Base-by-base conservation (phyloP, 2,113 vertebrate species). In the Rhea americana region DNA sequence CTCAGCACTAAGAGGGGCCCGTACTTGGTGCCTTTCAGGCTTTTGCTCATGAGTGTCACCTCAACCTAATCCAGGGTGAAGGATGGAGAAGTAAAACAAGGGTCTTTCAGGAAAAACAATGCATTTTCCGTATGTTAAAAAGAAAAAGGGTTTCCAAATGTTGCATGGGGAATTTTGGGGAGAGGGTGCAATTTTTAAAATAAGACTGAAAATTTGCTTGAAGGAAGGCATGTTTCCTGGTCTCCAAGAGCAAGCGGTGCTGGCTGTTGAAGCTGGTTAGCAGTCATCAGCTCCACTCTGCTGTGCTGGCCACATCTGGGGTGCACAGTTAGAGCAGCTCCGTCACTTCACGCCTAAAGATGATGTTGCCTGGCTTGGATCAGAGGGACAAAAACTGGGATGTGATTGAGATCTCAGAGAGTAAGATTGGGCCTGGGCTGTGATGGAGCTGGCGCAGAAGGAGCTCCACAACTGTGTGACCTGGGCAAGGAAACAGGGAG, bases 271-370 rank as follows among this genome's bases (percentile, higher is more conserved):
- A 28, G 48, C 37, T 59, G 59, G 45, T 35, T 14, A 71, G 62
- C 17, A 47, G 45, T 11, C 47, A 37, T 28, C 55, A 86, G 62
- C 51, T n/a, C 47, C 30, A 30, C 50, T 2, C 0, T 47, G 21
- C 35, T 61, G 21, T 8, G 45, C 39, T 66, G 62, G 51, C 12
- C 45, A 12, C n/a, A 15, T 24, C 24, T 14, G 2, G 28, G 63
- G 16, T 30, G 53, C 25, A 55, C 76, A 82, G 45, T n/a, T 32
- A 55, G 15, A 61, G 45, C 66, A 47, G 25, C 1, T 32, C 62
- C 72, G 5, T 3, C 0, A n/a, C 11, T 47, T 66, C 67, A 75
- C 71, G 45, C 24, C 14, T 11, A 1, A 1, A 48, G 41, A 5
- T 25, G 39, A 5, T 25, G 39, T 21, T 74, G 14, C 45, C 21